Percentiles rank a stretch among this genome's conserved stretches.
Evolutionary conservation across 53 echinoderm and acorn worm genomes (phyloP).

Genomic region (Echinarachnius parma): DNA sequence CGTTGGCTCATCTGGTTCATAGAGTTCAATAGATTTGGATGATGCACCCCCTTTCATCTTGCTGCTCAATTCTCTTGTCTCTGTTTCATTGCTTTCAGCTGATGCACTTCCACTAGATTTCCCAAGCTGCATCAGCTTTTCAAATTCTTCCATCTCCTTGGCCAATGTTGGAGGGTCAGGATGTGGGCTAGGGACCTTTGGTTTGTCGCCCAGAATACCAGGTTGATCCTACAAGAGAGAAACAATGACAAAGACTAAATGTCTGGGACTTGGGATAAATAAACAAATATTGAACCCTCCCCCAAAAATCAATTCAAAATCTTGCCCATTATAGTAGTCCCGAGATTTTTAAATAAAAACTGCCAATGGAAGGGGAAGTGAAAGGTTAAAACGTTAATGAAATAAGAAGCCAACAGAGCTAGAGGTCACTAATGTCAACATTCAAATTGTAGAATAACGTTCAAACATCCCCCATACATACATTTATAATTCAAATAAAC

Average conservation of each 20-base stretch:
- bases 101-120: neutral
- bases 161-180: constrained; percentile 27
- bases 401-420: too few relatives aligned
- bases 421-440: too few relatives aligned
- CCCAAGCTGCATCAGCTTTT: constrained; percentile 44
- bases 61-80: neutral
- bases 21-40: neutral
- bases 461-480: too few relatives aligned
- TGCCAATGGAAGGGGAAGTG: too few relatives aligned
- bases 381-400: too few relatives aligned
- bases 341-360: too few relatives aligned
- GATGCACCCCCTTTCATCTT: neutral
- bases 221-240: constrained; percentile 19
- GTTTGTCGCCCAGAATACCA: constrained; percentile 6
- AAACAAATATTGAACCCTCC: neutral
- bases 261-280: neutral
- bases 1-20: constrained; percentile 24
- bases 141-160: constrained; percentile 83
- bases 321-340: too few relatives aligned
- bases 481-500: too few relatives aligned
- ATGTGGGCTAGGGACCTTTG: constrained; percentile 26
- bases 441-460: too few relatives aligned
- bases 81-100: neutral
- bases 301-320: too few relatives aligned
- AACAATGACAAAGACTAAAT: neutral